Conservation (phyloP, 1,140 invertebrate species). For the Sesamia nonagrioides region DNA sequence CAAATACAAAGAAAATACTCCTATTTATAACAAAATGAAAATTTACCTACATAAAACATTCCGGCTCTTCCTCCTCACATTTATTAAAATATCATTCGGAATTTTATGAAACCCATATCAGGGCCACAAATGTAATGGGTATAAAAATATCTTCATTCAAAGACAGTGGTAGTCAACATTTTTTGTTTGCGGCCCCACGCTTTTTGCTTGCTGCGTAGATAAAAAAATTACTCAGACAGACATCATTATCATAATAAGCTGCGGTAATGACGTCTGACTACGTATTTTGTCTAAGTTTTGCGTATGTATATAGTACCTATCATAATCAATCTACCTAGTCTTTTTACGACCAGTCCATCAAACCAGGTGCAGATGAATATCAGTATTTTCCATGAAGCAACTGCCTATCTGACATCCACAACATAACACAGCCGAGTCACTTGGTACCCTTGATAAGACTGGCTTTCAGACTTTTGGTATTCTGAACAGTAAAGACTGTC, state of each 20-base stretch:
- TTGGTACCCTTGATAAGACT: too few relatives aligned
- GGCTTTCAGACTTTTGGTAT: too few relatives aligned
- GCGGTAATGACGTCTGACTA: too few relatives aligned
- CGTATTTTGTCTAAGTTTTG: too few relatives aligned
- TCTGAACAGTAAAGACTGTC: too few relatives aligned
- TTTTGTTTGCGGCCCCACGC: not conserved
- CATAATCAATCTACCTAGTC: too few relatives aligned
- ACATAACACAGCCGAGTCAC: too few relatives aligned
- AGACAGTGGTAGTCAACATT: slow-evolving; percentile 11
- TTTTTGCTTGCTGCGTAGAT: not conserved
- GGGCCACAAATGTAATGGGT: not conserved
- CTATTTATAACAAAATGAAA: not conserved
- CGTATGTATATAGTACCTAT: too few relatives aligned
- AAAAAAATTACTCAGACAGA: not conserved
- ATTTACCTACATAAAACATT: not conserved
- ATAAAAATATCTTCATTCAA: slow-evolving; percentile 20
- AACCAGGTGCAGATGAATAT: too few relatives aligned
- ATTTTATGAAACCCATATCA: slow-evolving; percentile 31
- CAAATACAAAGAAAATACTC: slow-evolving; percentile 10
- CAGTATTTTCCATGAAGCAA: too few relatives aligned
- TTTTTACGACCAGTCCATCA: too few relatives aligned
- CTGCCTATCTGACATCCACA: too few relatives aligned
- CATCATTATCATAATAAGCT: not conserved
- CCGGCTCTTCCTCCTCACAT: slow-evolving; percentile 12
- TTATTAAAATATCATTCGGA: slow-evolving; percentile 40